A percentile compares a stretch with the other conserved stretches of the same genome.
These are phyloP conservation scores for Symphodus melops DNA, from an alignment of 2,113 vertebrate genomes.

Conservation along the genomic window DNA sequence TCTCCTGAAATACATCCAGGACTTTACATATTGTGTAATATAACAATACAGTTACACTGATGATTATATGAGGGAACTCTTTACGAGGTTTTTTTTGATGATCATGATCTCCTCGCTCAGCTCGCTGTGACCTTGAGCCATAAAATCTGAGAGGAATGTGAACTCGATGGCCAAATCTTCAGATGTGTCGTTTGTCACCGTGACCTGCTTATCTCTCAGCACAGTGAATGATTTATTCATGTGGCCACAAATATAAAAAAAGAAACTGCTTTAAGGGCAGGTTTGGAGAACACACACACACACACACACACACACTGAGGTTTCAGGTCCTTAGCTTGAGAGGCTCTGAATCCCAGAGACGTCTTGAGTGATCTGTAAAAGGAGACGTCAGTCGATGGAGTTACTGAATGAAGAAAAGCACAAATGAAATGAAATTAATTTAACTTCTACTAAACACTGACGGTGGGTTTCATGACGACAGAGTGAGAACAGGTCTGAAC, in stretches of 20 bases:
- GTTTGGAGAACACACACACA: not conserved
- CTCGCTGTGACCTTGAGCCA: constrained; percentile 33
- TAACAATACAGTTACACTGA: not conserved
- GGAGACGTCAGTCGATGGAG: not conserved
- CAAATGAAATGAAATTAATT: not conserved
- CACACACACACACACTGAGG: not conserved
- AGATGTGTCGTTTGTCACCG: constrained; percentile 48
- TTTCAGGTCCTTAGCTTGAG: constrained; percentile 31
- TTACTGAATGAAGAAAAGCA: constrained; percentile 1
- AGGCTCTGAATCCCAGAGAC: constrained; percentile 14
- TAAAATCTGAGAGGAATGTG: constrained; percentile 51
- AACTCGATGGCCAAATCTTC: constrained; percentile 32
- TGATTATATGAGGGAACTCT: constrained; percentile 9
- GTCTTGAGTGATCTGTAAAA: constrained; percentile 59
- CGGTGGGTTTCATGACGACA: too few relatives aligned
- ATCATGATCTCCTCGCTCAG: too few relatives aligned
- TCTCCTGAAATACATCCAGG: not conserved
- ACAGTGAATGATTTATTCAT: constrained; percentile 54
- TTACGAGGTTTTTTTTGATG: constrained; percentile 35
- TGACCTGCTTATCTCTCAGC: constrained; percentile 59
- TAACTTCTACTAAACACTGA: too few relatives aligned
- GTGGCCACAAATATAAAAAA: constrained; percentile 12
- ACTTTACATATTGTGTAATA: not conserved
- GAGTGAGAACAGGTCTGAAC: too few relatives aligned
- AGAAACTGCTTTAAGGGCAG: not conserved